Conservation (phyloP, 2,113 vertebrate species). For the Verasper variegatus region DNA sequence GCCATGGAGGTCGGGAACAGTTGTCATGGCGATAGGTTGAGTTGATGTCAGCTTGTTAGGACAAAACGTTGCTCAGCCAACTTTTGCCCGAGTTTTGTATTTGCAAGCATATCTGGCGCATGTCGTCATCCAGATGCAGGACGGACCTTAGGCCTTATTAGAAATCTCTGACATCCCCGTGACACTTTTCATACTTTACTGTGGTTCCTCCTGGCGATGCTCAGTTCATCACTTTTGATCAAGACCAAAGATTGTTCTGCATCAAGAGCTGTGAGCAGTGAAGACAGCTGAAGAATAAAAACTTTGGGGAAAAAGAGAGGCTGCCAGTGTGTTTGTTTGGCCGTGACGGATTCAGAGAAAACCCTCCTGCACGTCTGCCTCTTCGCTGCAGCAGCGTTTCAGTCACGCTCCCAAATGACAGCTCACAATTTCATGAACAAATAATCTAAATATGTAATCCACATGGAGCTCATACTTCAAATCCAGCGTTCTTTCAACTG, state of each 20-base stretch:
- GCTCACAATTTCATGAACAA: conserved; percentile 10
- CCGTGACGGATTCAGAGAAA: not conserved
- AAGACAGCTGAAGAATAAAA: not conserved
- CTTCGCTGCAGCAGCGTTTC: not conserved
- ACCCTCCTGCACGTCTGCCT: not conserved
- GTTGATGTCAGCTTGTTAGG: conserved; percentile 31
- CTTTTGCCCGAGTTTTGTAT: not conserved
- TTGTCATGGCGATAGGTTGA: conserved; percentile 50
- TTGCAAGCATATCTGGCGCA: conserved; percentile 6
- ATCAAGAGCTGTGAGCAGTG: not conserved
- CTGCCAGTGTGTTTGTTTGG: not conserved
- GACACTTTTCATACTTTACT: not conserved
- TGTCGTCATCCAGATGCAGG: not conserved
- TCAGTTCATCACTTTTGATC: too few species aligned
- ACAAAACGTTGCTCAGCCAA: not conserved
- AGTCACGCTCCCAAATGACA: not conserved
- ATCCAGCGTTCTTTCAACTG: conserved; percentile 20
- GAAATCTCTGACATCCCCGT: not conserved
- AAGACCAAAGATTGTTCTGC: not conserved
- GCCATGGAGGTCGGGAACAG: conserved; percentile 32
- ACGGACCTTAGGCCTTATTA: not conserved
- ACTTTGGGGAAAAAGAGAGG: not conserved
- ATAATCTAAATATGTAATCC: not conserved
- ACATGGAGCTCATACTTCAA: conserved; percentile 20
- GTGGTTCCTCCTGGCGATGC: too few species aligned